Conservation (phyloP, 2,113 vertebrate genomes). For the Helogale parvula region DNA sequence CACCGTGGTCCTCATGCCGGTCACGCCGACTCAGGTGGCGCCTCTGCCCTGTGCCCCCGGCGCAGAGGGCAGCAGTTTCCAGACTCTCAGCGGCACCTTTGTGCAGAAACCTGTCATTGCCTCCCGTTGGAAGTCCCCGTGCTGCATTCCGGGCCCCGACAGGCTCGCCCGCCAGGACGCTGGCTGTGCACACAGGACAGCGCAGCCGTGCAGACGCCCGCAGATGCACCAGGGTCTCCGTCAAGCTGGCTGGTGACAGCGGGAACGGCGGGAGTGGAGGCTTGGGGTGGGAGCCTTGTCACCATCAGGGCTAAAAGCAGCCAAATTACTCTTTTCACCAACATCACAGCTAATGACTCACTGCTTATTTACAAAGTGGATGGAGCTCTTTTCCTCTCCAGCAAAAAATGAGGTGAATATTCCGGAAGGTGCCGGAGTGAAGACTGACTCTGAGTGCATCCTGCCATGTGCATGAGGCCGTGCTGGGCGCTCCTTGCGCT, state of each 20-base stretch:
- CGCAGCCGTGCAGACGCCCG: neutral
- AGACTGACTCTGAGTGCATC: neutral
- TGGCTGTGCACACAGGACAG: neutral
- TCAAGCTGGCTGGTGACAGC: neutral
- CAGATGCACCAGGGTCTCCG: neutral
- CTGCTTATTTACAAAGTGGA: neutral
- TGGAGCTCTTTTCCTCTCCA: neutral
- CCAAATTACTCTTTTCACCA: constrained; percentile 53
- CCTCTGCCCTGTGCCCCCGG: neutral
- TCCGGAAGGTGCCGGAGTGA: neutral
- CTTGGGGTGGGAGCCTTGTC: constrained; percentile 48
- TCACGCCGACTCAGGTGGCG: rapidly evolving
- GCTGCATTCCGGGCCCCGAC: neutral
- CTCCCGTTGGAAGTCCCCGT: neutral
- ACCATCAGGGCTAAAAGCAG: constrained; percentile 50
- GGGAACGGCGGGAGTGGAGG: neutral
- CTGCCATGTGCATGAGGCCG: rapidly evolving
- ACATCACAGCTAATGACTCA: constrained; percentile 29
- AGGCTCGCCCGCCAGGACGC: neutral
- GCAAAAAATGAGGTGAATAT: neutral
- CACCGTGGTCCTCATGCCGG: rapidly evolving
- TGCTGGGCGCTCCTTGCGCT: rapidly evolving
- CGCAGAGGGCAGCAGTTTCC: neutral
- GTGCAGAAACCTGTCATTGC: neutral
- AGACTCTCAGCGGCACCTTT: rapidly evolving